Conservation (phyloP, 1,140 invertebrate species). For the Babylonia areolata region DNA sequence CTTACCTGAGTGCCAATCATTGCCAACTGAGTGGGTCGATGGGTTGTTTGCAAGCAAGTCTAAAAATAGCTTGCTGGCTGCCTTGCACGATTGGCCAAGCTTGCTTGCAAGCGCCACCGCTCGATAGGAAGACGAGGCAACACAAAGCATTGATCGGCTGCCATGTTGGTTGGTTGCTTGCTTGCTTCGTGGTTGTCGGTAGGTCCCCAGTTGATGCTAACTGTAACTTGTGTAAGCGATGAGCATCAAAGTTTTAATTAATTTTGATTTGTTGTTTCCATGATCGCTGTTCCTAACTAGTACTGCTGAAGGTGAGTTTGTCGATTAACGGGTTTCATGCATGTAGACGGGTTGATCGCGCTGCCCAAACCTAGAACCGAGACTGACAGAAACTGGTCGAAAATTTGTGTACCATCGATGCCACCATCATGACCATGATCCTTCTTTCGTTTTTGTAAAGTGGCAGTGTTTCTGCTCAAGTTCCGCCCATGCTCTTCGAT, state of each 20-base stretch:
- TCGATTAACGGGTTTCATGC: no score
- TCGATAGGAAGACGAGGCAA: constrained; percentile 32
- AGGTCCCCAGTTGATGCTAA: not conserved
- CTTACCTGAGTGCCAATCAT: not conserved
- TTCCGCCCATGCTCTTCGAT: no score
- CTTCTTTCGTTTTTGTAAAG: no score
- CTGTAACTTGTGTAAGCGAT: not conserved
- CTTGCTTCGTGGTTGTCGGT: not conserved
- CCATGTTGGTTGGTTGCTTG: constrained; percentile 35
- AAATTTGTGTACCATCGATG: no score
- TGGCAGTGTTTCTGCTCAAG: no score
- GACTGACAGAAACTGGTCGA: no score
- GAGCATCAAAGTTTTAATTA: not conserved
- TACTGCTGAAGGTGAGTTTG: no score
- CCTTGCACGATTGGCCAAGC: constrained; percentile 40
- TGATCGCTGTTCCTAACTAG: no score
- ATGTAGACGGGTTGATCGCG: no score
- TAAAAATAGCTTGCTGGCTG: constrained; percentile 39
- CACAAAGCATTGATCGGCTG: constrained; percentile 17
- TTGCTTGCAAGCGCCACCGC: constrained; percentile 36
- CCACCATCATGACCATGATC: no score
- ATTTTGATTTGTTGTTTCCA: no score
- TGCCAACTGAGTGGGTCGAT: constrained; percentile 25
- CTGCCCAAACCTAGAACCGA: no score
- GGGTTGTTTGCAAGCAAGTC: constrained; percentile 38